Base-by-base conservation (phyloP, 2,888 invertebrate species). In the Lasius fuliginosus region DNA sequence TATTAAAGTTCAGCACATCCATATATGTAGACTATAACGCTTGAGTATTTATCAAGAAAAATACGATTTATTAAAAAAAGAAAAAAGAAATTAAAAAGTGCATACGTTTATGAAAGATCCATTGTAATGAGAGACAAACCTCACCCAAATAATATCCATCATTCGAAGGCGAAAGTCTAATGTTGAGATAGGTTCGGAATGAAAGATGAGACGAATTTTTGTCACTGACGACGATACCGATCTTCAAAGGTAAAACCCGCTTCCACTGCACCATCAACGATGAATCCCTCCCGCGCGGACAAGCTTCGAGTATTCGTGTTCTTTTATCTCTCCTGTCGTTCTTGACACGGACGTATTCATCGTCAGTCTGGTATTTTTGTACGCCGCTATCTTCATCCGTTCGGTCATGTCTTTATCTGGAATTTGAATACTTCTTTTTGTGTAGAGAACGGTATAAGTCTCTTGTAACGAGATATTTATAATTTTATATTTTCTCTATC, bases 201-300 rank as follows among this genome's bases (percentile, higher is more conserved):
- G 79, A 79, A 71, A 79, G 73, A 69, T n/a, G 82, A 53, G 53
- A 77, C 12, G 64, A 53, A 79, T 73, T 73, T 79, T 79, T 79
- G 74, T 79, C 79, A 79, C 60, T n/a, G 79, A 58, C n/a, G n/a
- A 53, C 18, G 88, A 88, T 88, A 90, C 83, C 30, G 62, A 89
- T 89, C 88, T 85, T 46, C 42, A 15, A 49, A 79, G 68, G 40
- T 79, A 36, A 23, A 60, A 60, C 79, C 79, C 74, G 79, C 79
- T 79, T 60, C 74, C 71, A 60, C 68, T 40, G 84, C 83, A 86
- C 53, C 82, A 79, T 71, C 82, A 69, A 73, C 82, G 88, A 89
- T 88, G 86, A 88, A 77, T 90, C 84, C 88, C 83, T 82, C 67
- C 64, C 33, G 65, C 79, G 85, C 30, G 75, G 85, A 89, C 89